phyloP scores from a whole-genome alignment of 2,797 vertebrate species.

The Neoniphon sammara region DNA sequence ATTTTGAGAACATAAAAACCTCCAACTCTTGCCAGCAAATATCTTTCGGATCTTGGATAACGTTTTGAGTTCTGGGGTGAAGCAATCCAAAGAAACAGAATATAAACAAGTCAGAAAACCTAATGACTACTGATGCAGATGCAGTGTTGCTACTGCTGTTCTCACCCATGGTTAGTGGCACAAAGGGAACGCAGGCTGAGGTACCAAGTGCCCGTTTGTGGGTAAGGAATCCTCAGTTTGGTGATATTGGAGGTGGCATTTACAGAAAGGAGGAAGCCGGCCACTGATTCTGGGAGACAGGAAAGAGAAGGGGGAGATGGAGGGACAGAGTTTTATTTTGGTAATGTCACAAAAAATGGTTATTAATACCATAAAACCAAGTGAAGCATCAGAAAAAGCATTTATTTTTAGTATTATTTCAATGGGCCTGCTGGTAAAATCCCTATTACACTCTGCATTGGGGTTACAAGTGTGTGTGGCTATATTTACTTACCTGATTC shows the following conservation, averaged over 20 bases:
- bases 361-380: background rate
- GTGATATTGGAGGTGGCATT: constrained; percentile 87
- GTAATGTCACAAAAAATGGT: background rate
- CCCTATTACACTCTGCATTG: background rate
- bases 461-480: background rate
- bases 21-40: background rate
- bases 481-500: constrained; percentile 87
- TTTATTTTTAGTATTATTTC: background rate
- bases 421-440: background rate
- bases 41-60: background rate
- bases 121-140: background rate
- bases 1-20: background rate
- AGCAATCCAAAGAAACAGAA: background rate
- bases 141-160: background rate
- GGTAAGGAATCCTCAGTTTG: constrained; percentile 93
- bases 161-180: constrained; percentile 88
- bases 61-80: background rate
- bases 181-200: constrained; percentile 93
- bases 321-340: background rate
- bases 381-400: background rate
- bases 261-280: constrained; percentile 91
- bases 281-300: constrained; percentile 83
- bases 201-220: constrained; percentile 97
- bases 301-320: constrained; percentile 10
- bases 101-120: background rate